Evolutionary conservation across 2,113 vertebrate genomes (phyloP).

Genomic region (Mustelus asterias): DNA sequence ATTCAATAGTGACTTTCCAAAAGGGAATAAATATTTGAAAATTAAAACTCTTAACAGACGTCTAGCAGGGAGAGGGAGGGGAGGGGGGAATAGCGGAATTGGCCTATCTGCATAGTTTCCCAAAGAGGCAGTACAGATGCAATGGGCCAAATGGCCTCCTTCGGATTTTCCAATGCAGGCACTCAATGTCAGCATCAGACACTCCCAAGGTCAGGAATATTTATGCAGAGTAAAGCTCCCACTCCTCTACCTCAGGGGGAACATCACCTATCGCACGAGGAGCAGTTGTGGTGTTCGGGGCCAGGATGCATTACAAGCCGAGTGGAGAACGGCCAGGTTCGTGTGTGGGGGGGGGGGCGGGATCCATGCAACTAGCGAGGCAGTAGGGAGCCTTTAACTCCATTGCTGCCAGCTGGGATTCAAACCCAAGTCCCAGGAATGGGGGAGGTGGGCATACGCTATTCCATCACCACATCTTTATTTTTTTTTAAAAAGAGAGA

Average conservation of each 20-base stretch:
- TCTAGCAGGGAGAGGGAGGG: too few species aligned
- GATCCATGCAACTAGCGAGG: neutral
- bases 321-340: neutral
- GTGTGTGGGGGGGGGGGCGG: too few species aligned
- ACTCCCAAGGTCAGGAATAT: conserved; percentile 11
- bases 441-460: neutral
- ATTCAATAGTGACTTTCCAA: neutral
- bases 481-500: neutral
- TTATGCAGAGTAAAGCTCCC: neutral
- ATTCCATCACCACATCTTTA: neutral
- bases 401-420: neutral
- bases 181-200: neutral
- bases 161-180: neutral
- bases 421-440: neutral
- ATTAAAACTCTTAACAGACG: neutral
- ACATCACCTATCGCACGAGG: neutral
- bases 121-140: neutral
- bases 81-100: neutral
- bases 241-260: neutral
- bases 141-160: neutral
- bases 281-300: neutral
- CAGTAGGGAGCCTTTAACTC: neutral
- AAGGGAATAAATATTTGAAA: neutral
- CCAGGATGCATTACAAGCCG: neutral
- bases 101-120: neutral